Percentiles rank a stretch among this genome's conserved stretches.
Conservation (phyloP, 2,113 vertebrate species). For the Strix aluco region DNA sequence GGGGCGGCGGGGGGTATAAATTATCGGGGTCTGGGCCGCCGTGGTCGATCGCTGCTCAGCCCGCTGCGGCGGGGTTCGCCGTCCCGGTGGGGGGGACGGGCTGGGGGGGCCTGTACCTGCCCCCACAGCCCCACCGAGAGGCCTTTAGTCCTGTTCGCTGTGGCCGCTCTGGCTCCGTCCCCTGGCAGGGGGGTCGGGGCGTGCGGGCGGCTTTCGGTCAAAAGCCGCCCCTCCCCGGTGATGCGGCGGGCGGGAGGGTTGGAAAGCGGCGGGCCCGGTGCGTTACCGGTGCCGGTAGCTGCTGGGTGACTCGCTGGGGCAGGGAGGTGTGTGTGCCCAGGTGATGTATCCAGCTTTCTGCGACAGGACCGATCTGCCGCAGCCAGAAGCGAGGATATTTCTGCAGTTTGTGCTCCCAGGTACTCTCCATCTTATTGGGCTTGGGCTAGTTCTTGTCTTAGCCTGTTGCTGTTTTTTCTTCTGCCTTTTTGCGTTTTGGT, state of each 20-base stretch:
- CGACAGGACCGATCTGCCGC: rapidly evolving
- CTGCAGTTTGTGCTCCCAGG: rapidly evolving
- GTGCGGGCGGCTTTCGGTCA: neutral
- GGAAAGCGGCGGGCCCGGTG: neutral
- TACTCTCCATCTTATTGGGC: rapidly evolving
- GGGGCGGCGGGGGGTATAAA: no score
- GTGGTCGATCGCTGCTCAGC: no score
- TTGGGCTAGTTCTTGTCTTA: rapidly evolving
- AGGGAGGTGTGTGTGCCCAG: rapidly evolving
- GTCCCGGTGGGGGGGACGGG: neutral
- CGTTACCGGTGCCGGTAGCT: neutral
- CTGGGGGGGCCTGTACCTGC: neutral
- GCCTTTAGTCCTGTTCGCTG: neutral
- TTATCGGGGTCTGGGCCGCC: neutral
- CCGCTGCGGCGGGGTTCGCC: no score
- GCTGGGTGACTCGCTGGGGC: neutral
- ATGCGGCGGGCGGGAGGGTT: rapidly evolving
- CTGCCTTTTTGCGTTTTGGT: rapidly evolving
- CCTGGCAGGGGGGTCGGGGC: neutral
- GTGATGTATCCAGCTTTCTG: rapidly evolving
- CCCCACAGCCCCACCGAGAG: neutral
- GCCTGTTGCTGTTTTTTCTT: neutral
- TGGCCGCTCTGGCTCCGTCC: neutral
- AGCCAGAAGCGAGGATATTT: neutral
- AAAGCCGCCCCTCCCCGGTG: neutral